These are phyloP conservation scores for Hapalemur alaotrensis DNA, from an alignment of 2,797 vertebrate species.

Conservation along the genomic window DNA sequence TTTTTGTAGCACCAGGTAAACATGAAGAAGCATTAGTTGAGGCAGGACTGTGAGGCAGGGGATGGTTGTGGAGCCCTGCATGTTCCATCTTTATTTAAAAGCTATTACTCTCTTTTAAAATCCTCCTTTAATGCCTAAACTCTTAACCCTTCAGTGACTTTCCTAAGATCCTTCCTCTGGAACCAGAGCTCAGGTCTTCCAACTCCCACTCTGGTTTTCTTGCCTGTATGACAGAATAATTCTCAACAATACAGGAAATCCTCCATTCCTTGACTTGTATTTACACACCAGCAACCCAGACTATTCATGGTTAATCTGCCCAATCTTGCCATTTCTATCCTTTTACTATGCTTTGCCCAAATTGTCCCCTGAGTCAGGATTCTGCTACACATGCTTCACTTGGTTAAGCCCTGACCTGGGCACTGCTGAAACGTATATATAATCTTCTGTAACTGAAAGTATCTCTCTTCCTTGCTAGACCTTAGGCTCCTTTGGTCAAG, in stretches of 20 bases:
- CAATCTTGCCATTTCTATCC: rapidly evolving
- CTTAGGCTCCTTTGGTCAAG: not conserved
- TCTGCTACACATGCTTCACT: not conserved
- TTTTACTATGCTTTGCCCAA: not conserved
- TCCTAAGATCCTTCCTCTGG: not conserved
- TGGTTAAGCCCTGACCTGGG: not conserved
- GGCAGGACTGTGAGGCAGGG: rapidly evolving
- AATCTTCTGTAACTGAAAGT: not conserved
- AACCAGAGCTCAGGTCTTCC: not conserved
- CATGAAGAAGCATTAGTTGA: rapidly evolving
- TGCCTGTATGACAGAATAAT: not conserved
- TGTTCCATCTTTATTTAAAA: not conserved
- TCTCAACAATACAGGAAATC: not conserved
- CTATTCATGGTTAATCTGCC: rapidly evolving
- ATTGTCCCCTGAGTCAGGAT: rapidly evolving
- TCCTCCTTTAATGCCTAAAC: not conserved
- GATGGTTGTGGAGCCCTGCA: not conserved
- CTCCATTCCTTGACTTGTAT: not conserved
- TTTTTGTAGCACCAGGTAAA: not conserved
- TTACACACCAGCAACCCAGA: not conserved
- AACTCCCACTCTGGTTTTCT: not conserved
- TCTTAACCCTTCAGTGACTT: not conserved
- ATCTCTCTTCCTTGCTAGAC: not conserved
- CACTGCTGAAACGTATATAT: rapidly evolving
- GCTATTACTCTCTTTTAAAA: not conserved